phyloP scores from a whole-genome alignment of 2,888 invertebrate species.

The Nephrocerus scutellatus region DNA sequence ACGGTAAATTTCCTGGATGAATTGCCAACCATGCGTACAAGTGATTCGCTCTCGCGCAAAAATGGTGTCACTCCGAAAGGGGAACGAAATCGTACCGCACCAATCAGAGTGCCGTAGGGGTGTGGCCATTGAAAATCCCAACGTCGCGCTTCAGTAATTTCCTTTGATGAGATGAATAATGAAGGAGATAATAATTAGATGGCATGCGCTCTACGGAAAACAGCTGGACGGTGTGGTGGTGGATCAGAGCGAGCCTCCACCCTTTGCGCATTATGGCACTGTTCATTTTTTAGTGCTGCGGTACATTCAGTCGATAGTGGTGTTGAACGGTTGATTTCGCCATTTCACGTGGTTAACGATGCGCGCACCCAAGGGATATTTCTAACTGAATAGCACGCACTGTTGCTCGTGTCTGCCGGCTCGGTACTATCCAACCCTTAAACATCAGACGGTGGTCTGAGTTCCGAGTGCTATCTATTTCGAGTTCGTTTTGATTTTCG shows the following conservation, averaged over 20 bases:
- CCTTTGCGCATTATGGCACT: too few species aligned
- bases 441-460: neutral
- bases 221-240: constrained; percentile 12
- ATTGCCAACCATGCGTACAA: too few species aligned
- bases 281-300: too few species aligned
- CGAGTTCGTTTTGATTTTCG: constrained; percentile 34
- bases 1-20: too few species aligned
- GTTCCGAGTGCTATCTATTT: constrained; percentile 11
- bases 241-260: constrained; percentile 4
- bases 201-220: constrained; percentile 31
- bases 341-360: too few species aligned
- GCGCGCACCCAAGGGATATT: too few species aligned
- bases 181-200: constrained; percentile 34
- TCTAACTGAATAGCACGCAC: too few species aligned
- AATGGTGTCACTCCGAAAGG: constrained; percentile 32
- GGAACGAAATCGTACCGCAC: constrained; percentile 32
- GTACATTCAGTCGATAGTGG: too few species aligned
- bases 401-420: neutral
- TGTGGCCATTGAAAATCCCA: constrained; percentile 29
- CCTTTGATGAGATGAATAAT: constrained; percentile 19
- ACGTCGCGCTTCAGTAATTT: constrained; percentile 34
- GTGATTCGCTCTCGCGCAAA: constrained; percentile 14
- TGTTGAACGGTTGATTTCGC: neutral
- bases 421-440: constrained; percentile 3
- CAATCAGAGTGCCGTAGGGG: constrained; percentile 36